Base-by-base conservation (phyloP, 2,113 vertebrate species). In the Entomyzon cyanotis region DNA sequence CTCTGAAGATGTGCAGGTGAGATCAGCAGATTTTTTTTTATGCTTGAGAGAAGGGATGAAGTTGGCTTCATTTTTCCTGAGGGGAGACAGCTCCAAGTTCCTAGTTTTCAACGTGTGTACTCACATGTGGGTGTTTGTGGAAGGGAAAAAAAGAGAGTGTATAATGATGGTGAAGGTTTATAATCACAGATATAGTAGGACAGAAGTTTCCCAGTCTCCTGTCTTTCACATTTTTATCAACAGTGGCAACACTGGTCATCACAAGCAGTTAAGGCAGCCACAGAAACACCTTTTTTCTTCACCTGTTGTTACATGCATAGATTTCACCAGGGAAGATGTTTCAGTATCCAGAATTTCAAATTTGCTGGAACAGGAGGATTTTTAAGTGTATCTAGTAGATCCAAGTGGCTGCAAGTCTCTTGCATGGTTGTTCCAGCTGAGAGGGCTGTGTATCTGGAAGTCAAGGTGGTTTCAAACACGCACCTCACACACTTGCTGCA, bases 1-100 rank as follows among this genome's bases (percentile, higher is more conserved):
- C 63, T 92, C 70, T 73, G 81, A 93, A 82, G 64, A 50, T 1
- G 2, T 81, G 58, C 68, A 92, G 52, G 30, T 75, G 83, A 60
- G 47, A 81, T 91, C 60, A 95, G 84, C 90, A 90, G 60, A 65
- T 85, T 95, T 95, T 85, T 85, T 65, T 76, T 83, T n/a, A 53
- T 49, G 49, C 70, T 69, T 85, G 73, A 87, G 65, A 71, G 41
- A 91, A 64, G 33, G n/a, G 27, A 82, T 14, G 30, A 78, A 78
- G 55, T 27, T 78, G 74, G 30, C 35, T 68, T 84, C 53, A 9
- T 56, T 91, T 49, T 28, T 83, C 70, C 82, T 74, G 37, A 65
- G n/a, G 31, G 23, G 49, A 83, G 28, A 58, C 1, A 15, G 37
- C 18, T 76, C 5, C 0, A 2, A 58, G 13, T 63, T 87, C 52